Conservation (phyloP, 2,113 vertebrate species). For the Oxygymnocypris stewartii region DNA sequence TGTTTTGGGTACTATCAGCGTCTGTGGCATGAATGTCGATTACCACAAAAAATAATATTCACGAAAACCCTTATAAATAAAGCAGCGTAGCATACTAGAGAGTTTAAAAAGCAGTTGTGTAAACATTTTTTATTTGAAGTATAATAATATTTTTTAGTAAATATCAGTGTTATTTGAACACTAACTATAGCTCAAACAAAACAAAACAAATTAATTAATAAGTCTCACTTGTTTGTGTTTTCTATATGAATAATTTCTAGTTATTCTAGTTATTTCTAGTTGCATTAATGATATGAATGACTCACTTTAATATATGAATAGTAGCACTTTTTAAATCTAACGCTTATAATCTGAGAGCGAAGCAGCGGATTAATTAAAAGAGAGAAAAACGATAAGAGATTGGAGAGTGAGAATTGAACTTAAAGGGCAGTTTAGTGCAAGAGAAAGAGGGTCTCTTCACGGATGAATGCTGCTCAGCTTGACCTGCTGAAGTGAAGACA, state of each 20-base stretch:
- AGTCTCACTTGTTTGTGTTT: neutral
- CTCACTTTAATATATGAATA: neutral
- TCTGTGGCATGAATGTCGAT: neutral
- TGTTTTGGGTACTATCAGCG: neutral
- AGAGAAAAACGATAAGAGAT: conserved; percentile 30
- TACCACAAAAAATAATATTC: neutral
- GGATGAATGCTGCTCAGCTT: conserved; percentile 74
- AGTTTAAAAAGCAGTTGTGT: neutral
- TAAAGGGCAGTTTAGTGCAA: conserved; percentile 18
- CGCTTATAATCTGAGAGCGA: neutral
- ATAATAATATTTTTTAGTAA: neutral
- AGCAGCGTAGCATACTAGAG: neutral
- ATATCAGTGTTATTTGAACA: neutral
- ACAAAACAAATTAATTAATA: neutral
- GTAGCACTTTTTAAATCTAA: neutral
- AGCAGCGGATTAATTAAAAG: conserved; percentile 34
- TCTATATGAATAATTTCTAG: neutral
- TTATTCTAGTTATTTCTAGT: too few species aligned
- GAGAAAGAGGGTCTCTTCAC: conserved; percentile 59
- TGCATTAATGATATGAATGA: neutral
- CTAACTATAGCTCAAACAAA: neutral
- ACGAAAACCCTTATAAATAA: neutral
- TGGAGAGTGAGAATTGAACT: neutral
- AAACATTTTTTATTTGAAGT: neutral
- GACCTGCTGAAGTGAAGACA: conserved; percentile 86